Conservation (phyloP, 2,888 invertebrate species). For the Ferdinandea cuprea region DNA sequence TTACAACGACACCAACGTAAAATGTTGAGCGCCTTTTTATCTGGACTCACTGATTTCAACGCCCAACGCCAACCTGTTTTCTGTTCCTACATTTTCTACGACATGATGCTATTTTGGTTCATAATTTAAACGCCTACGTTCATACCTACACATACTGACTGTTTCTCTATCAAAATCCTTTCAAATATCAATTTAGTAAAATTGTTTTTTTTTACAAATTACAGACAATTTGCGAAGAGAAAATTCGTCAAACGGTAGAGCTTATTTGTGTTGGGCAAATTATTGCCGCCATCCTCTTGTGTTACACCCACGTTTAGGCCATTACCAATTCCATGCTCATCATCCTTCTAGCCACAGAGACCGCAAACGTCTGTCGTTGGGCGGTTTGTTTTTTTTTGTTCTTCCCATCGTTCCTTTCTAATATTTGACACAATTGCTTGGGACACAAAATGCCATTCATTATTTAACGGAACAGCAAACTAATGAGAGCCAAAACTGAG, state of each 20-base stretch:
- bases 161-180: conserved; percentile 37
- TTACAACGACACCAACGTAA: too few species aligned
- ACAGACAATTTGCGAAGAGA: conserved; percentile 27
- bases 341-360: background rate
- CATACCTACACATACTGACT: background rate
- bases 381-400: too few species aligned
- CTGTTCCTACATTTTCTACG: too few species aligned
- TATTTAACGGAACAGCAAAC: conserved; percentile 68
- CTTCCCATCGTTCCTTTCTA: conserved; percentile 38
- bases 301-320: conserved; percentile 5
- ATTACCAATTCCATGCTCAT: background rate
- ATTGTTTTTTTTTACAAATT: conserved; percentile 32
- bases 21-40: too few species aligned
- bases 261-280: conserved; percentile 3
- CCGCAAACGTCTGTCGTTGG: conserved; percentile 7
- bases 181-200: conserved; percentile 5
- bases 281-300: too few species aligned
- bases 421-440: conserved; percentile 56
- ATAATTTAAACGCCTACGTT: background rate
- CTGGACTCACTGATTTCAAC: too few species aligned
- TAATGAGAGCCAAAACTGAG: conserved; percentile 70
- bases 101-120: background rate
- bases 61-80: too few species aligned
- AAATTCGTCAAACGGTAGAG: conserved; percentile 26
- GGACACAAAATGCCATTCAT: conserved; percentile 56